phyloP scores from a whole-genome alignment of 2,797 vertebrate genomes.

The Trachurus trachurus region DNA sequence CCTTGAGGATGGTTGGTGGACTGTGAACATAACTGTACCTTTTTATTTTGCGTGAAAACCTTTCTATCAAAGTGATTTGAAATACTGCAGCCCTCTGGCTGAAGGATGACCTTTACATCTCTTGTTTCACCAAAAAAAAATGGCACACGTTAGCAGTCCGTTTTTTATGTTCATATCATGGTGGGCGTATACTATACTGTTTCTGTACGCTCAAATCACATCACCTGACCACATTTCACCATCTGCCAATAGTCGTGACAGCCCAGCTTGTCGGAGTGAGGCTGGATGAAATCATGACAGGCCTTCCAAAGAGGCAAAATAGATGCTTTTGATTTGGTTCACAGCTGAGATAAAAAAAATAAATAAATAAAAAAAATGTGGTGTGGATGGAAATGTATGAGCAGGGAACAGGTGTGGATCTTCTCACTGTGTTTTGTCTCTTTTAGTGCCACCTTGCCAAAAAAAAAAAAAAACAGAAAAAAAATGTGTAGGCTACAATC shows the following conservation, averaged over 20 bases:
- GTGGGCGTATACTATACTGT: background rate
- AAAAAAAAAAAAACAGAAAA: constrained; percentile 54
- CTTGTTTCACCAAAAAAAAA: background rate
- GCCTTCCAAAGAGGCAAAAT: constrained; percentile 67
- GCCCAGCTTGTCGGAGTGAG: constrained; percentile 44
- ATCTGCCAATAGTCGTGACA: constrained; percentile 52
- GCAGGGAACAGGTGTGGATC: constrained; percentile 29
- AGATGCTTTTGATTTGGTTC: constrained; percentile 66
- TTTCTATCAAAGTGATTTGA: constrained; percentile 44
- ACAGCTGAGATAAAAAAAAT: constrained; percentile 63
- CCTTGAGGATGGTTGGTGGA: constrained; percentile 49
- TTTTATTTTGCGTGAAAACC: constrained; percentile 42
- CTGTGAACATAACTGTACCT: constrained; percentile 48
- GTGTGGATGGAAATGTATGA: constrained; percentile 48
- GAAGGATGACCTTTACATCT: constrained; percentile 37
- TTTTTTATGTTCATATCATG: background rate
- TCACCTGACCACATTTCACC: constrained; percentile 51
- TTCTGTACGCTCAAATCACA: constrained; percentile 47
- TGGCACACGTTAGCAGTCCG: background rate
- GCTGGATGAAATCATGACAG: constrained; percentile 57
- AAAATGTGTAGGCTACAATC: constrained; percentile 42
- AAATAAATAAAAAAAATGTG: constrained; percentile 47
- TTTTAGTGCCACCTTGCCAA: constrained; percentile 47
- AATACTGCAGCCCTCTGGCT: constrained; percentile 8
- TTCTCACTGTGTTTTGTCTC: constrained; percentile 42